Percentiles rank a stretch among this genome's conserved stretches.
phyloP scores from a whole-genome alignment of 1,140 invertebrate genomes.

The Rhynchophorus ferrugineus region DNA sequence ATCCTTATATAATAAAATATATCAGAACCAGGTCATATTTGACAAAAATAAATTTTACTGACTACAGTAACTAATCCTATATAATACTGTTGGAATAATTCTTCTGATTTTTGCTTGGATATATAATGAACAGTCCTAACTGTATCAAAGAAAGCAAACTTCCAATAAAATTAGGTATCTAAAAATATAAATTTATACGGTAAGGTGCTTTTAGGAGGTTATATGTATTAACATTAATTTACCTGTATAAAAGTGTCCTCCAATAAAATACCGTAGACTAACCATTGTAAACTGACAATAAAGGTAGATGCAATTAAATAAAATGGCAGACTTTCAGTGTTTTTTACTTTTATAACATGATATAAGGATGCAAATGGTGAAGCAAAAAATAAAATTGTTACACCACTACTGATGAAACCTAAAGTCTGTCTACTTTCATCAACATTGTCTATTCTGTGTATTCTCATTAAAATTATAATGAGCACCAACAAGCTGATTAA shows the following conservation, averaged over 20 bases:
- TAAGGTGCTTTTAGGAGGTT: slow-evolving; percentile 6
- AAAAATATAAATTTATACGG: slow-evolving; percentile 31
- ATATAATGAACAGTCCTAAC: slow-evolving; percentile 61
- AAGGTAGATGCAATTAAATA: slow-evolving; percentile 69
- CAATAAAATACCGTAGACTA: slow-evolving; percentile 62
- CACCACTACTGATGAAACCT: slow-evolving; percentile 54
- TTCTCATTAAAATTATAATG: slow-evolving; percentile 22
- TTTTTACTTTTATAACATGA: slow-evolving; percentile 66
- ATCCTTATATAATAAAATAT: no score
- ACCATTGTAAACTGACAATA: slow-evolving; percentile 67
- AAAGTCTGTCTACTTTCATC: slow-evolving; percentile 33
- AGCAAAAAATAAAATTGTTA: slow-evolving; percentile 70
- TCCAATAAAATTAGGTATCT: slow-evolving; percentile 67
- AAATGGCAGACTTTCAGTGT: slow-evolving; percentile 69
- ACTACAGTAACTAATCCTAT: background rate
- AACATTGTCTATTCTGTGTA: slow-evolving; percentile 20
- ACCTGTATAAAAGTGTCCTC: slow-evolving; percentile 66
- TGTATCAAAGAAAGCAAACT: slow-evolving; percentile 59
- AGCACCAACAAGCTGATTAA: slow-evolving; percentile 20
- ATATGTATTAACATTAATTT: slow-evolving; percentile 6
- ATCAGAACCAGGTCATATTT: no score
- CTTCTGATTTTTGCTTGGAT: slow-evolving; percentile 43
- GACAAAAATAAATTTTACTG: no score
- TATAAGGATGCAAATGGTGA: slow-evolving; percentile 68
- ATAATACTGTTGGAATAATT: slow-evolving; percentile 7